Evolutionary conservation across 2,113 vertebrate species (phyloP).

Genomic region (Sciurus niger): DNA sequence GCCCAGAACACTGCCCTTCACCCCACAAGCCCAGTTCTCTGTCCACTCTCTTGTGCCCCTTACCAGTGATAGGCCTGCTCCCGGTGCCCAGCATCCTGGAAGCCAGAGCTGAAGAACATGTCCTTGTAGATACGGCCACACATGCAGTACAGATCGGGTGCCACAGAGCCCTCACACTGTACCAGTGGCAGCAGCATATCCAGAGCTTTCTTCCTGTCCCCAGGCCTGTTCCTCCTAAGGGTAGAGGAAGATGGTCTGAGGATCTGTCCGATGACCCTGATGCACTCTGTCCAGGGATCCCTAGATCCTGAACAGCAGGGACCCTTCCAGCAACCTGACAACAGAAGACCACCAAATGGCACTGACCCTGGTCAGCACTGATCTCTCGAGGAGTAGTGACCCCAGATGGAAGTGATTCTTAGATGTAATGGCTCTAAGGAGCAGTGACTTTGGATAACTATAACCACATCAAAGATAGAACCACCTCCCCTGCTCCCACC

Average conservation of each 20-base stretch:
- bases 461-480: neutral
- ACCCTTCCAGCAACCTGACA: neutral
- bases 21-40: neutral
- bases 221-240: slow-evolving; percentile 91
- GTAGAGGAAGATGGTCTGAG: neutral
- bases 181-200: slow-evolving; percentile 91
- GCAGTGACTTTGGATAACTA: neutral
- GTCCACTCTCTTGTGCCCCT: slow-evolving; percentile 15
- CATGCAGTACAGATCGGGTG: slow-evolving; percentile 94
- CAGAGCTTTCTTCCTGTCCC: slow-evolving; percentile 93
- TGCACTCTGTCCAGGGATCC: neutral
- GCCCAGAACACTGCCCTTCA: neutral
- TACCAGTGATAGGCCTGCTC: slow-evolving; percentile 94
- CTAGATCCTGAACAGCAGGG: neutral
- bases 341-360: neutral
- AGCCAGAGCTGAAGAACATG: slow-evolving; percentile 92
- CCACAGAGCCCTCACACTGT: slow-evolving; percentile 85
- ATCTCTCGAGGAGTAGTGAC: neutral
- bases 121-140: slow-evolving; percentile 97
- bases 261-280: neutral
- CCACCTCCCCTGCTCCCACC: neutral
- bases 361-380: neutral
- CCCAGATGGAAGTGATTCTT: neutral
- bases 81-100: slow-evolving; percentile 88
- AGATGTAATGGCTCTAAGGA: neutral